These are phyloP conservation scores for Caenorhabditis sp. DNA, from an alignment of 2,888 invertebrate genomes.

Conservation along the genomic window DNA sequence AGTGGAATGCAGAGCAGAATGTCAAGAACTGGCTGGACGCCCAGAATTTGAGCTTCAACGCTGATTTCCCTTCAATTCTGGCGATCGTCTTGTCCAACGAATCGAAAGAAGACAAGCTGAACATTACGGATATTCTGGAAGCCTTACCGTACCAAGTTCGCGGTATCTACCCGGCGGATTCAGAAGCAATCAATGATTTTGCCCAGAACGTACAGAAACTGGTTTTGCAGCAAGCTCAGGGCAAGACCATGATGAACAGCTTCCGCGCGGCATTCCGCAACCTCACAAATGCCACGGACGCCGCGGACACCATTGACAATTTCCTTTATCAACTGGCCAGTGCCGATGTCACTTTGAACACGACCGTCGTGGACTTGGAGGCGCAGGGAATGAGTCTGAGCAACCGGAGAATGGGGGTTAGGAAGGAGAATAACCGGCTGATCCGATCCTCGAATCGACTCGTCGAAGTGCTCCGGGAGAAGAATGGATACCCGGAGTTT, in stretches of 20 bases:
- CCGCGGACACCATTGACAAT: background rate
- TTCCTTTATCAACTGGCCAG: background rate
- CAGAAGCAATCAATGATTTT: background rate
- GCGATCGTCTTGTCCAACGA: too few relatives aligned
- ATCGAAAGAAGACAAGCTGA: too few relatives aligned
- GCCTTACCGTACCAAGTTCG: background rate
- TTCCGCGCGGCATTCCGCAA: background rate
- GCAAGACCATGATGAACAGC: background rate
- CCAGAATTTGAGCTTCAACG: background rate
- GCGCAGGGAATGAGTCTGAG: background rate
- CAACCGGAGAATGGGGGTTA: too few relatives aligned
- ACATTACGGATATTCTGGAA: constrained; percentile 29
- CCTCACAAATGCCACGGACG: background rate
- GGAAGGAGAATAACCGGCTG: too few relatives aligned
- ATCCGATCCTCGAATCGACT: too few relatives aligned
- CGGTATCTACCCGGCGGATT: background rate
- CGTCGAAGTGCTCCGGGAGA: too few relatives aligned
- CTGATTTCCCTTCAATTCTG: background rate
- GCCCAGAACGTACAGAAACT: background rate
- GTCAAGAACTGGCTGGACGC: background rate
- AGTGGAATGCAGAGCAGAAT: too few relatives aligned
- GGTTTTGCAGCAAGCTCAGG: too few relatives aligned
- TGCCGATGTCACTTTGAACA: background rate
- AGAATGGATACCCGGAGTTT: too few relatives aligned
- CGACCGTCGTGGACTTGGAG: background rate